Percentiles rank a stretch among this genome's conserved stretches.
phyloP scores from a whole-genome alignment of 2,888 invertebrate genomes.

The Ceraclea dissimilis region DNA sequence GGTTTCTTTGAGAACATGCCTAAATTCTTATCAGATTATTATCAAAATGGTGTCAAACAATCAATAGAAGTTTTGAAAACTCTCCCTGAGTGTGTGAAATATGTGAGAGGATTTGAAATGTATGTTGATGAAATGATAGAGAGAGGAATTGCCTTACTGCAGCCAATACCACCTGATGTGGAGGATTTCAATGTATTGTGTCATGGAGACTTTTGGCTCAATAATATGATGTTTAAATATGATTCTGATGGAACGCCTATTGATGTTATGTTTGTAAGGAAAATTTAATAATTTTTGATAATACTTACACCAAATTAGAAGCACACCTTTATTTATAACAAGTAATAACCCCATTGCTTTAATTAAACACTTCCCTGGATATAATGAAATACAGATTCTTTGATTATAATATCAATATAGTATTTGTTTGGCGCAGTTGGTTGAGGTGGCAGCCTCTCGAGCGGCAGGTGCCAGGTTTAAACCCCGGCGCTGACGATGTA shows the following conservation, averaged over 20 bases:
- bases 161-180: conserved; percentile 14
- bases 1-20: conserved; percentile 17
- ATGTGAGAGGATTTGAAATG: conserved; percentile 10
- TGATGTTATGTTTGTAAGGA: conserved; percentile 38
- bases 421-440: too few relatives aligned
- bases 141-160: conserved; percentile 10
- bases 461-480: too few relatives aligned
- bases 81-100: conserved; percentile 11
- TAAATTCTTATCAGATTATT: conserved; percentile 9
- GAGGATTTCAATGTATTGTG: conserved; percentile 40
- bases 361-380: too few relatives aligned
- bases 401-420: too few relatives aligned
- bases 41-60: conserved; percentile 18
- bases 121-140: conserved; percentile 9
- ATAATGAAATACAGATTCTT: too few relatives aligned
- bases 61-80: conserved; percentile 15
- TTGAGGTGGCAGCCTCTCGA: too few relatives aligned
- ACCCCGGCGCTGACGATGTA: too few relatives aligned
- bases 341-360: too few relatives aligned
- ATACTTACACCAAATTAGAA: too few relatives aligned
- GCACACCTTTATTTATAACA: too few relatives aligned
- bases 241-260: conserved; percentile 32
- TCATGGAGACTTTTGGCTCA: conserved; percentile 48
- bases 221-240: conserved; percentile 46
- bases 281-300: background rate